Conservation (phyloP, 1,140 invertebrate species). For the Penaeus japonicus region DNA sequence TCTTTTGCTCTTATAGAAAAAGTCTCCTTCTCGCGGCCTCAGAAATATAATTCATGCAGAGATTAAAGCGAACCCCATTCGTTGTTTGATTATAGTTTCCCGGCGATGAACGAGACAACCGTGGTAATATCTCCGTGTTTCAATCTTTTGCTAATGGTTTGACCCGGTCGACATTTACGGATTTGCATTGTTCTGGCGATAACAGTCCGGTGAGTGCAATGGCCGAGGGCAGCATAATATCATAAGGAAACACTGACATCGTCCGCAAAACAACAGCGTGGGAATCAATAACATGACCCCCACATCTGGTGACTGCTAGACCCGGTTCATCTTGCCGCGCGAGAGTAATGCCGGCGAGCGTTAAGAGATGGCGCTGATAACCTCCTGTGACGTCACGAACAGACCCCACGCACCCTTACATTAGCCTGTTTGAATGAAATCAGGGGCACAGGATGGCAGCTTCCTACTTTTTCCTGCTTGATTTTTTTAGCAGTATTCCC, state of each 20-base stretch:
- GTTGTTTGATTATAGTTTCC: too few species aligned
- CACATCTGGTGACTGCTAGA: conserved; percentile 1
- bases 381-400: not conserved
- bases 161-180: too few species aligned
- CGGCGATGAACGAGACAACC: too few species aligned
- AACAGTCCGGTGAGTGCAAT: too few species aligned
- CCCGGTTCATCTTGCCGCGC: conserved; percentile 13
- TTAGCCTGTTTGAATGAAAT: conserved; percentile 23
- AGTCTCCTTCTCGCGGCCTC: too few species aligned
- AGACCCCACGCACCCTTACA: not conserved
- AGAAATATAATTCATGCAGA: too few species aligned
- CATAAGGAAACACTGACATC: not conserved
- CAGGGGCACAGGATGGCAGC: not conserved
- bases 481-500: too few species aligned
- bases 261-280: not conserved
- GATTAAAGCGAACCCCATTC: too few species aligned
- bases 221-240: not conserved
- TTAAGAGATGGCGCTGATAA: conserved; percentile 13
- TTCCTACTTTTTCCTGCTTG: not conserved
- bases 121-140: too few species aligned
- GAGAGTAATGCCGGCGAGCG: conserved; percentile 6
- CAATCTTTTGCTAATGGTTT: too few species aligned
- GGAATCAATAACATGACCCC: conserved; percentile 24
- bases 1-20: too few species aligned
- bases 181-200: too few species aligned